These are phyloP conservation scores for Pseudococcus viburni DNA, from an alignment of 2,888 invertebrate species.

Conservation along the genomic window DNA sequence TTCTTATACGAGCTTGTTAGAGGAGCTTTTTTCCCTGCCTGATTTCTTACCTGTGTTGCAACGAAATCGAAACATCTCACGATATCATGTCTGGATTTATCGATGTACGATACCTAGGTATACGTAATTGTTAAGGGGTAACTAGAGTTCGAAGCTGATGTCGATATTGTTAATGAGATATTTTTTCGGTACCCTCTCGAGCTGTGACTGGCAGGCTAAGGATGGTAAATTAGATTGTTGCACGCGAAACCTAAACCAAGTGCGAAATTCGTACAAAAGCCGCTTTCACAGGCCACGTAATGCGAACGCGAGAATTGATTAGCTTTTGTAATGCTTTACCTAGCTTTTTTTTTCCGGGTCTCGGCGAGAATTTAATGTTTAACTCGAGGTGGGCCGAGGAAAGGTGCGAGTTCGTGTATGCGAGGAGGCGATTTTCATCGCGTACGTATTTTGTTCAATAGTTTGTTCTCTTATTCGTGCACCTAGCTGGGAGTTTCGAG, in stretches of 20 bases:
- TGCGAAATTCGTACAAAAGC: conserved; percentile 51
- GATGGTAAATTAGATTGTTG: conserved; percentile 55
- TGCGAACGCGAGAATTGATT: conserved; percentile 42
- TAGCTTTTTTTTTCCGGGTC: not conserved
- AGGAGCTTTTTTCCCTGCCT: not conserved
- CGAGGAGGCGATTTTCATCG: conserved; percentile 15
- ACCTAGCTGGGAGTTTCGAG: not conserved
- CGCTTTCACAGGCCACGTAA: conserved; percentile 39
- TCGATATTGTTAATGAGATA: conserved; percentile 54
- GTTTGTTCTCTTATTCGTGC: conserved; percentile 3
- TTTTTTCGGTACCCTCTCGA: conserved; percentile 45
- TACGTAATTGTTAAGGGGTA: not conserved
- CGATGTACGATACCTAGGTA: not conserved
- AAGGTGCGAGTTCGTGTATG: conserved; percentile 24
- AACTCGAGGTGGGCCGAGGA: not conserved
- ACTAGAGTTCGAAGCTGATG: conserved; percentile 12
- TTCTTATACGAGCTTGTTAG: conserved; percentile 11
- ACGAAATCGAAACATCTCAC: not conserved
- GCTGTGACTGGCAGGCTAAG: conserved; percentile 44
- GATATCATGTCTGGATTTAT: not conserved
- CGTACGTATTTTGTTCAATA: conserved; percentile 22
- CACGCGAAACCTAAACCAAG: conserved; percentile 40
- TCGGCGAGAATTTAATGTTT: conserved; percentile 19
- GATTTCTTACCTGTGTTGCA: not conserved
- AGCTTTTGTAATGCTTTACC: conserved; percentile 42